phyloP scores from a whole-genome alignment of 2,888 invertebrate species.

The Tupiocoris notatus region DNA sequence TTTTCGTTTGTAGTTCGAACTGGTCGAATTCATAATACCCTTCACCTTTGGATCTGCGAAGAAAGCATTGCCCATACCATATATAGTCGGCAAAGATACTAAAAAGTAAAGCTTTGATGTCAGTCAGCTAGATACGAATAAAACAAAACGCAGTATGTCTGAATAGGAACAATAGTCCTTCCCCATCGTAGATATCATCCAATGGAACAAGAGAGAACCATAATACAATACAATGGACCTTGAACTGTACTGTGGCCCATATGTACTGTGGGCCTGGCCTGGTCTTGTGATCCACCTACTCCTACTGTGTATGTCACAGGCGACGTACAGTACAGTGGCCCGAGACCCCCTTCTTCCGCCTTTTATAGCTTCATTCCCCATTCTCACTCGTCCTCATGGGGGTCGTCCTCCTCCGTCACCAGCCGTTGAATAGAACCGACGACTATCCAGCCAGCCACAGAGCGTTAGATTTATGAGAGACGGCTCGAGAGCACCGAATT shows the following conservation, averaged over 20 bases:
- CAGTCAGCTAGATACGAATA: too few species aligned
- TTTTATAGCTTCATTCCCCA: neutral
- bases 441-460: neutral
- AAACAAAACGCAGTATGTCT: too few species aligned
- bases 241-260: neutral
- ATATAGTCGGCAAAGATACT: too few species aligned
- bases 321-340: neutral
- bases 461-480: slow-evolving; percentile 42
- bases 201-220: neutral
- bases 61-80: too few species aligned
- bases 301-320: neutral
- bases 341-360: neutral
- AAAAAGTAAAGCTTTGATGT: too few species aligned
- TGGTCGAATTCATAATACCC: too few species aligned
- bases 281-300: neutral
- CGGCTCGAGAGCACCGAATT: slow-evolving; percentile 38
- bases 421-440: neutral
- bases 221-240: neutral
- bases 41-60: too few species aligned
- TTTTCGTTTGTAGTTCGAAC: too few species aligned
- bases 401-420: neutral
- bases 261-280: neutral
- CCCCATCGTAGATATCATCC: too few species aligned
- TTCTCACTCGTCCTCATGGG: neutral
- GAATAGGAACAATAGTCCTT: too few species aligned